Base-by-base conservation (phyloP, 2,113 vertebrate species). In the Numida meleagris region DNA sequence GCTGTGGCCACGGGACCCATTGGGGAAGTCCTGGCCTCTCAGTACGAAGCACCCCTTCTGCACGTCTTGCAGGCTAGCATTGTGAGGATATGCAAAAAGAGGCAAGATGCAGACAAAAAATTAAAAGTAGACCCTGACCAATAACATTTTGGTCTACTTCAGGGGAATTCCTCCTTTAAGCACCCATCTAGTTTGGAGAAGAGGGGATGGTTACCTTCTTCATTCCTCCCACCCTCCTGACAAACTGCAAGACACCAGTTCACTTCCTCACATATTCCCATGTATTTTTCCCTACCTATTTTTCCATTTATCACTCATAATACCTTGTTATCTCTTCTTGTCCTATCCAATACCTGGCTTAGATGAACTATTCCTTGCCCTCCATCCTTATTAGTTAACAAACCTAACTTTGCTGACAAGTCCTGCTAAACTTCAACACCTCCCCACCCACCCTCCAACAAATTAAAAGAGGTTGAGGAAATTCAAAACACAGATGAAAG, bases 401-500 rank as follows among this genome's bases (percentile, higher is more conserved):
- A 57, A 81, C 57, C 42, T 6, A 10, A 43, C 33, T 36, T 38
- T 58, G 42, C 55, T 80, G 65, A 62, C 40, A 80, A 88, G 23
- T 66, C 40, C 14, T 75, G 77, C 57, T 58, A 63, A 90, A 75
- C 58, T 33, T 51, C 14, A 46, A 68, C 58, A 74, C 72, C 45
- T 78, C 27, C 19, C 42, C 66, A 71, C 72, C 45, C 81, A 27
- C 23, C 42, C 40, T 61, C 42, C 65, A n/a, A 19, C 12, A 61
- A 38, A 38, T 38, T 65, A 62, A 66, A 61, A 58, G 61, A 80
- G 14, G 19, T n/a, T 89, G 63, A 33, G 74, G 43, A 67, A 89
- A 91, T 74, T 71, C 24, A 77, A 90, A 92, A 62, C 10, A 76
- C 55, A 27, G 53, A 93, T n/a, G 9, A 87, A 90, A 92, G 81